A percentile compares a stretch with the other conserved stretches of the same genome.
Conservation (phyloP, 2,113 vertebrate genomes). For the human (Homo sapiens) region GRCh38 chr16:52421001-52421500, state of each 20-base stretch:
- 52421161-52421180: not conserved
- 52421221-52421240: not conserved
- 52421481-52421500: not conserved
- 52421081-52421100: not conserved
- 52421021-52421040: not conserved
- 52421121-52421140: not conserved
- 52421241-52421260: not conserved
- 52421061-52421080: not conserved
- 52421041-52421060: not conserved
- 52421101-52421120: slow-evolving; percentile 1
- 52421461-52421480: not conserved
- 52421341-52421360: not conserved
- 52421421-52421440: not conserved
- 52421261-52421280: not conserved
- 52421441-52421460: not conserved
- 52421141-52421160: not conserved
- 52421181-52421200: not conserved
- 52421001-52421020: not conserved
- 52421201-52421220: not conserved
- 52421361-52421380: not conserved
- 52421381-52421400: not conserved
- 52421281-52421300: not conserved
- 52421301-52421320: not conserved
- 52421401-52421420: not conserved
- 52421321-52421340: not conserved